Conservation (phyloP, 2,113 vertebrate species). For the Lanius ludovicianus region DNA sequence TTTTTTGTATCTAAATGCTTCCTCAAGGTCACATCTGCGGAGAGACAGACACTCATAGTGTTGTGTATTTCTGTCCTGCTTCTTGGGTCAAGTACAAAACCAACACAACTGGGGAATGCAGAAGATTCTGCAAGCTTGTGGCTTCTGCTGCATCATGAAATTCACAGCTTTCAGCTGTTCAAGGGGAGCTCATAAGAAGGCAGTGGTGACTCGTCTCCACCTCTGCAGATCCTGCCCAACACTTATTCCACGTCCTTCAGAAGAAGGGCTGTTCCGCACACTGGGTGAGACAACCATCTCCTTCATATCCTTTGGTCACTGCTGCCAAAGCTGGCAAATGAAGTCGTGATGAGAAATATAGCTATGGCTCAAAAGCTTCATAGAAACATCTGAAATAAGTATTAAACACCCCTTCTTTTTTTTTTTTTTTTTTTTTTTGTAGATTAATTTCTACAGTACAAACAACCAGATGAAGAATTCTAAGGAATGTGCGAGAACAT, state of each 20-base stretch:
- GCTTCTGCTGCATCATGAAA: not conserved
- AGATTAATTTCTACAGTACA: not conserved
- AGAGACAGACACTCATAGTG: not conserved
- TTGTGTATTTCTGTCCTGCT: not conserved
- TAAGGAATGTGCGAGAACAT: not conserved
- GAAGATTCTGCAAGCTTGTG: not conserved
- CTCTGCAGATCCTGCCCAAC: not conserved
- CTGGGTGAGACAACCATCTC: not conserved
- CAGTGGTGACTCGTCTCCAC: not conserved
- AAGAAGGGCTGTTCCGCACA: not conserved
- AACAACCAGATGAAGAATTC: not conserved
- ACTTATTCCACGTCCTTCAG: not conserved
- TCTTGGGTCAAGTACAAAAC: not conserved
- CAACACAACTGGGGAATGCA: fast-evolving
- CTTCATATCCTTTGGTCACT: not conserved
- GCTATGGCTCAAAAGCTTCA: not conserved
- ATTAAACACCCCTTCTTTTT: not conserved
- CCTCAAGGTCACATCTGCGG: not conserved
- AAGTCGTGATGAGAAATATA: not conserved
- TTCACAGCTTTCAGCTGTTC: not conserved
- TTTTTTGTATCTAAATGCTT: not conserved
- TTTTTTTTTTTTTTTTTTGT: not conserved
- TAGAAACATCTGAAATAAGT: not conserved
- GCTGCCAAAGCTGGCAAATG: not conserved
- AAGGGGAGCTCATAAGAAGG: not conserved